Percentiles rank a stretch among this genome's conserved stretches.
Evolutionary conservation across 2,888 invertebrate species (phyloP).

Genomic region (Hesperia comma): DNA sequence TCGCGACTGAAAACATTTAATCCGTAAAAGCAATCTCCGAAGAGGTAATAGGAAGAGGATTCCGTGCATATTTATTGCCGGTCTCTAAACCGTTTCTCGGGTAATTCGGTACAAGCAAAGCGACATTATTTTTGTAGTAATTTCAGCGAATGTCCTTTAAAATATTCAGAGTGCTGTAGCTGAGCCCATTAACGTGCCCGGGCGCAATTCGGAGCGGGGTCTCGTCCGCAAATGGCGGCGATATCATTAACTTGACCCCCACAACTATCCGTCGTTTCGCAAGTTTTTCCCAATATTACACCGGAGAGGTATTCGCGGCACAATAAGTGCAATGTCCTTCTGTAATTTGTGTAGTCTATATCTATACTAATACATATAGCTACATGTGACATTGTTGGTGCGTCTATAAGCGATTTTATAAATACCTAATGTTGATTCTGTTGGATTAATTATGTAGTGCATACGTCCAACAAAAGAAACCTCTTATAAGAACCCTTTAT

Average conservation of each 20-base stretch:
- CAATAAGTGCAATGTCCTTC: slow-evolving; percentile 48
- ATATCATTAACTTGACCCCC: slow-evolving; percentile 83
- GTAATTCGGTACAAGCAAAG: slow-evolving; percentile 81
- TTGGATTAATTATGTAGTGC: too few relatives aligned
- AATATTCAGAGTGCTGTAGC: slow-evolving; percentile 82
- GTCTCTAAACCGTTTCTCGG: slow-evolving; percentile 79
- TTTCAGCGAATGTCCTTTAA: slow-evolving; percentile 83
- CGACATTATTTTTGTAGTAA: slow-evolving; percentile 84
- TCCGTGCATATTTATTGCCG: slow-evolving; percentile 79
- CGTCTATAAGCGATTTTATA: not conserved
- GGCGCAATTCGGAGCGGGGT: slow-evolving; percentile 77
- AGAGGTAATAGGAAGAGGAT: slow-evolving; percentile 76
- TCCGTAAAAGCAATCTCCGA: slow-evolving; percentile 76
- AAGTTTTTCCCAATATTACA: slow-evolving; percentile 81
- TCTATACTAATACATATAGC: slow-evolving; percentile 8
- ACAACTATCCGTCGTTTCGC: slow-evolving; percentile 74
- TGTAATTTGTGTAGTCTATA: slow-evolving; percentile 56
- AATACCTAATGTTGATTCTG: too few relatives aligned
- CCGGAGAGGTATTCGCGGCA: slow-evolving; percentile 68
- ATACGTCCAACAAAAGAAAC: too few relatives aligned
- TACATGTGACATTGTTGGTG: not conserved
- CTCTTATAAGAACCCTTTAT: too few relatives aligned
- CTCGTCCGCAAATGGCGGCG: slow-evolving; percentile 80
- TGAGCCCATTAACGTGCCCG: slow-evolving; percentile 80
- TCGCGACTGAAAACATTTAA: slow-evolving; percentile 66